These are phyloP conservation scores for Cygnus atratus DNA, from an alignment of 2,113 vertebrate genomes.

Conservation along the genomic window DNA sequence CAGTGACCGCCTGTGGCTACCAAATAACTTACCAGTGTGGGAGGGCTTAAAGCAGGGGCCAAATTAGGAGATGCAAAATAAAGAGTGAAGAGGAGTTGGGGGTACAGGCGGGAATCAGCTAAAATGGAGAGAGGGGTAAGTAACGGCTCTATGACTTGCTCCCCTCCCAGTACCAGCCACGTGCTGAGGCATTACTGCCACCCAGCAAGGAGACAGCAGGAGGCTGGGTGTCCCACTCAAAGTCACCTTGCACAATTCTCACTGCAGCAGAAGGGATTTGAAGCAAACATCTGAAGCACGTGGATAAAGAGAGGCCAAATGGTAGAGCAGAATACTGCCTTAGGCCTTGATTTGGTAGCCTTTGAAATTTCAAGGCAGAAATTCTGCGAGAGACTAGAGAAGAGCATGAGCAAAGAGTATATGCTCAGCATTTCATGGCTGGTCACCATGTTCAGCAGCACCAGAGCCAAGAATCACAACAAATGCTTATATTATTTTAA, in stretches of 20 bases:
- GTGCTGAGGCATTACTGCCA: background rate
- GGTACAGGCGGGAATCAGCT: background rate
- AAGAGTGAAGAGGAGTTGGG: background rate
- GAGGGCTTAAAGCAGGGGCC: background rate
- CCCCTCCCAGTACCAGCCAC: too few species aligned
- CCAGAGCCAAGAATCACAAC: background rate
- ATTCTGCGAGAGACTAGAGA: background rate
- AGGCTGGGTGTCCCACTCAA: background rate
- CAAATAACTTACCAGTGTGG: accelerated
- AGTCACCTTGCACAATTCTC: background rate
- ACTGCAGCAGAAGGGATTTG: background rate
- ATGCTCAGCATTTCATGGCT: background rate
- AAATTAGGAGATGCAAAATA: accelerated
- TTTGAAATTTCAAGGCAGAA: background rate
- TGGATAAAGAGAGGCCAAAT: background rate
- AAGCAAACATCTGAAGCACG: background rate
- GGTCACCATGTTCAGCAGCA: background rate
- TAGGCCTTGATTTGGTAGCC: background rate
- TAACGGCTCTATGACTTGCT: background rate
- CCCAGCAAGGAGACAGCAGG: background rate
- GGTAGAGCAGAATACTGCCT: background rate
- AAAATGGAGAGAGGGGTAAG: background rate
- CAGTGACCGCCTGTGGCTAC: background rate
- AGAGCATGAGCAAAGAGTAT: background rate
- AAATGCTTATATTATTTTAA: background rate